Conservation (phyloP, 2,888 invertebrate species). For the Drosophila kambysellisi region DNA sequence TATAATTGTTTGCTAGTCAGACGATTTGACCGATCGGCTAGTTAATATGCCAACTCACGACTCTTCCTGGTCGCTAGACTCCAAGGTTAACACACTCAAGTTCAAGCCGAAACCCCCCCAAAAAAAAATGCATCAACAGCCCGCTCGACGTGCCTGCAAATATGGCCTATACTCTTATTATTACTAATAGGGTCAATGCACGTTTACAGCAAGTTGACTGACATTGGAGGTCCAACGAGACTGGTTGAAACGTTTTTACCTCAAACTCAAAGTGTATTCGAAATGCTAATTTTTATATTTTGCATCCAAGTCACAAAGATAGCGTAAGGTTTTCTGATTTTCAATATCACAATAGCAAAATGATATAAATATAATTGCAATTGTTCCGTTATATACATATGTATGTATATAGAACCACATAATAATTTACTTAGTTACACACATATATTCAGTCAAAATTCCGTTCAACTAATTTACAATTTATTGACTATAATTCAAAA, state of each 20-base stretch:
- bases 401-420: too few relatives aligned
- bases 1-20: constrained; percentile 1
- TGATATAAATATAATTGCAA: neutral
- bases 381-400: too few relatives aligned
- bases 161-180: neutral
- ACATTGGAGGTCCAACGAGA: constrained; percentile 31
- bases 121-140: constrained; percentile 16
- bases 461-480: neutral
- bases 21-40: constrained; percentile 15
- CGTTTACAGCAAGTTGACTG: constrained; percentile 29
- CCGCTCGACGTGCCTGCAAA: constrained; percentile 38
- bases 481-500: neutral
- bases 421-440: too few relatives aligned
- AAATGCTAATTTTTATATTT: constrained; percentile 23
- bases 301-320: neutral
- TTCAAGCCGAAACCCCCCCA: neutral
- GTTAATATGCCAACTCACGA: constrained; percentile 51
- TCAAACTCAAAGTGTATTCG: neutral
- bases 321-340: neutral
- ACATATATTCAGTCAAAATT: neutral
- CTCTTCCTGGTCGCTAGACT: constrained; percentile 34
- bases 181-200: constrained; percentile 54
- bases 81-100: neutral
- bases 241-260: constrained; percentile 13
- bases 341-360: neutral